Conservation (phyloP, 2,113 vertebrate species). For the Micromys minutus region DNA sequence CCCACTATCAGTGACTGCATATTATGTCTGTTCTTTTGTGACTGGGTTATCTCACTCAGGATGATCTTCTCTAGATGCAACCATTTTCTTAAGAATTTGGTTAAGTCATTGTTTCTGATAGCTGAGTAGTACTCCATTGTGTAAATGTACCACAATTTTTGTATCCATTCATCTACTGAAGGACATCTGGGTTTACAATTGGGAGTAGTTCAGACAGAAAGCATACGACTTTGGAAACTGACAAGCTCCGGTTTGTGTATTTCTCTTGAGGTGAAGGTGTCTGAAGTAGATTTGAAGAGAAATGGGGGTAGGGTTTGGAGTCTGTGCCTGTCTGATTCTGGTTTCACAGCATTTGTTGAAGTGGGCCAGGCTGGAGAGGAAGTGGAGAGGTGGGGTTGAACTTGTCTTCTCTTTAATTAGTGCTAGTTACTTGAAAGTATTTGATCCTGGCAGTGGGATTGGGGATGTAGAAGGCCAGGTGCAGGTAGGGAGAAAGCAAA, state of each 20-base stretch:
- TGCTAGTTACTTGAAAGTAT: slow-evolving; percentile 33
- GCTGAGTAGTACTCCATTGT: no score
- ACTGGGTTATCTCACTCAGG: no score
- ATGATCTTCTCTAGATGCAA: no score
- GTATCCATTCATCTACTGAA: no score
- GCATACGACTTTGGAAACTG: not conserved
- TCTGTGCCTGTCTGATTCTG: slow-evolving; percentile 3
- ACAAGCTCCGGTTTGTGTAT: not conserved
- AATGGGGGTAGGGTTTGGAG: not conserved
- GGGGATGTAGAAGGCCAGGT: not conserved
- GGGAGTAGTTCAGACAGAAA: not conserved
- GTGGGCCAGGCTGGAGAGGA: not conserved
- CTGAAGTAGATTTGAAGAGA: slow-evolving; percentile 25
- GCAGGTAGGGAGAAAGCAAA: slow-evolving; percentile 19
- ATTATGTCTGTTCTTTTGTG: no score
- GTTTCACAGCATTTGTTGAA: not conserved
- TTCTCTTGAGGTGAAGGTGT: slow-evolving; percentile 33
- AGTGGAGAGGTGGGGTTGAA: not conserved
- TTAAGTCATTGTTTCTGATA: no score
- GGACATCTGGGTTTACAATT: no score
- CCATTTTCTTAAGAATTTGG: no score
- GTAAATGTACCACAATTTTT: no score
- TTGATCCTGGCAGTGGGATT: slow-evolving; percentile 3
- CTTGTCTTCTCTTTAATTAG: not conserved
- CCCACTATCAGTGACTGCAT: no score